Evolutionary conservation across 2,888 invertebrate species (phyloP), one percentile per base, ranked within the genome.

Genomic region (Clunio marinus): DNA sequence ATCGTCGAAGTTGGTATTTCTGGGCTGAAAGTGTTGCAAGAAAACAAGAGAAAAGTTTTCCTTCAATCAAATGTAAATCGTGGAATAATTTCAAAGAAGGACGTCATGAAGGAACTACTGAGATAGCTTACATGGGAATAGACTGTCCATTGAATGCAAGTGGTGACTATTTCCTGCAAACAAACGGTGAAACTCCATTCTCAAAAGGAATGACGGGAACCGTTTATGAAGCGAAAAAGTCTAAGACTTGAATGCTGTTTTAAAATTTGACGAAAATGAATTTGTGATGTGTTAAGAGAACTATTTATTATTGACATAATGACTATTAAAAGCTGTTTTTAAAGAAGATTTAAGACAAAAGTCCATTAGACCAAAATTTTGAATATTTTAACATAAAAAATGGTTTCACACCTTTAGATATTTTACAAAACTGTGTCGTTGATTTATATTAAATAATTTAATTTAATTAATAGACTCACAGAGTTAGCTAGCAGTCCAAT

Each of bases 1-100:
- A 85, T 73, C 81, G 84, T 77, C 76, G 85, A 69, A 84, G 84
- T 1, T 85, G 85, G 85, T 77, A 81, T 71, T 85, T 83, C 74
- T 85, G 81, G 75, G 84, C 85, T 0, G 85, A 85, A 72, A 84
- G 84, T 13, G 81, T 78, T 2, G 72, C 75, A 3, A 71, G 73
- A 45, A 74, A 75, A 68, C 20, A 55, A 13, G 71, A 72, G 2
- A 70, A 81, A 62, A 79, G 80, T 0, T 85, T 85, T 71, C 81
- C 83, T 1, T 80, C 84, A 0, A 83, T 84, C 0, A 81, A 82
- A 1, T 82, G 83, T 0, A 81, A 81, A 60, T 80, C 79, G 24
- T 85, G 83, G 76, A 74, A 77, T n/a, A 82, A 83, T 70, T 85
- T 85, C 72, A 82, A 81, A 72, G 80, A 71, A 32, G 75, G 74